Evolutionary conservation across 2,888 invertebrate genomes (phyloP).

Genomic region (Pristionchus entomophagus): DNA sequence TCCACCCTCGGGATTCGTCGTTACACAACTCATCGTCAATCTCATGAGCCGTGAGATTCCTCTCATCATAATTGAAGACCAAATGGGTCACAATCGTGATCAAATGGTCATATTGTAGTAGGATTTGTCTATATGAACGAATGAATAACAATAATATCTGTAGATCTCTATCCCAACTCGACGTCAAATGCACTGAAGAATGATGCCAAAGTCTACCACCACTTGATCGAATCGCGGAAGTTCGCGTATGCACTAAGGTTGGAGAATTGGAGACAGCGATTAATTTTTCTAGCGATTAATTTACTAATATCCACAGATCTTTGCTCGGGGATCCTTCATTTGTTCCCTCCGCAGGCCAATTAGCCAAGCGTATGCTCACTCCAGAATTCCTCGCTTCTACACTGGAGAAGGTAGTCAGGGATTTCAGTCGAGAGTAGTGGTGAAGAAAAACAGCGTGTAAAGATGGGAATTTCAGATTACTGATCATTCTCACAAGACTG

Average conservation of each 20-base stretch:
- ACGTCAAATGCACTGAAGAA: conserved; percentile 58
- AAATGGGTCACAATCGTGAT: too few species aligned
- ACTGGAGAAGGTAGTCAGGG: conserved; percentile 76
- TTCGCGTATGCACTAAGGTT: conserved; percentile 87
- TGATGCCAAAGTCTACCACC: conserved; percentile 83
- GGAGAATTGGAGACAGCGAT: too few species aligned
- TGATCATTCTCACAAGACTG: conserved; percentile 78
- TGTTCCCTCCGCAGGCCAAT: conserved; percentile 82
- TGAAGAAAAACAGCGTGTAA: too few species aligned
- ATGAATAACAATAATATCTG: too few species aligned
- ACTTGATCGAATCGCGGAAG: conserved; percentile 90
- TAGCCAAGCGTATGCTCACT: conserved; percentile 82
- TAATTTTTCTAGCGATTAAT: too few species aligned
- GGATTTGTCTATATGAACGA: too few species aligned
- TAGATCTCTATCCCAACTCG: conserved; percentile 61
- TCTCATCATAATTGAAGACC: too few species aligned
- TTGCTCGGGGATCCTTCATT: conserved; percentile 88
- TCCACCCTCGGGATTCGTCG: conserved; percentile 88
- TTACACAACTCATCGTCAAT: conserved; percentile 87
- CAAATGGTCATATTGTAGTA: too few species aligned
- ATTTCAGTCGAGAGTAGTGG: too few species aligned
- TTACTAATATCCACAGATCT: conserved; percentile 80
- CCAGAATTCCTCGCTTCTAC: conserved; percentile 81
- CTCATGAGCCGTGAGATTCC: conserved; percentile 82
- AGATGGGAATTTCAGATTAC: too few species aligned